These are phyloP conservation scores for Drosophila nigrodunni DNA, from an alignment of 1,140 invertebrate species.

Conservation along the genomic window DNA sequence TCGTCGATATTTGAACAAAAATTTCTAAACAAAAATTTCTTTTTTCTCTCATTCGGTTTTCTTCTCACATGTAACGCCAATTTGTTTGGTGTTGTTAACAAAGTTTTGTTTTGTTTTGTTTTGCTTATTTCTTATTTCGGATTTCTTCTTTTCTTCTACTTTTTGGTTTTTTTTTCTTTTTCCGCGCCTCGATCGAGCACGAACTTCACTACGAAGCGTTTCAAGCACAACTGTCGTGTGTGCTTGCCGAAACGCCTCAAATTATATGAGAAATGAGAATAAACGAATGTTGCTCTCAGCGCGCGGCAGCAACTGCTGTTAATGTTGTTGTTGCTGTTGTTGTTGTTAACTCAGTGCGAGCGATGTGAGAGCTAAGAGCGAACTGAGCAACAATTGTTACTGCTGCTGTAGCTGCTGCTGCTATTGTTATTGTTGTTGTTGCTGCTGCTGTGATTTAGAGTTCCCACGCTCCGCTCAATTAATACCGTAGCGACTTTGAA, in stretches of 20 bases:
- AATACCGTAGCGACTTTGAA: conserved; percentile 66
- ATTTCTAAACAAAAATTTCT: conserved; percentile 63
- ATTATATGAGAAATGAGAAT: conserved; percentile 63
- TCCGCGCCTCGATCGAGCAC: conserved; percentile 69
- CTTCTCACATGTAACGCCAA: conserved; percentile 43
- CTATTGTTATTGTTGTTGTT: conserved; percentile 36
- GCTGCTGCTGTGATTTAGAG: conserved; percentile 63
- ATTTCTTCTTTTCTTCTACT: conserved; percentile 20
- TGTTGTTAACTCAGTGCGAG: conserved; percentile 38
- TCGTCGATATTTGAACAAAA: conserved; percentile 55
- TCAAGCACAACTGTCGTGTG: conserved; percentile 81
- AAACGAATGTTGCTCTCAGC: conserved; percentile 22
- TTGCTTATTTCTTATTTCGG: conserved; percentile 21
- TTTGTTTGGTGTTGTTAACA: conserved; percentile 35
- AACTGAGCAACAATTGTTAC: conserved; percentile 26
- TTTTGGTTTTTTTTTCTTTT: conserved; percentile 23
- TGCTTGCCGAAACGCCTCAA: conserved; percentile 56
- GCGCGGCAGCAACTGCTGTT: conserved; percentile 12
- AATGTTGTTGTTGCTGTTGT: background rate
- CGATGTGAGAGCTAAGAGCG: conserved; percentile 54
- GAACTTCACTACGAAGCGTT: conserved; percentile 83
- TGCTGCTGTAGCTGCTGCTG: conserved; percentile 35
- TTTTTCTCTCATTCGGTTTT: conserved; percentile 43
- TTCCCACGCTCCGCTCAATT: conserved; percentile 75
- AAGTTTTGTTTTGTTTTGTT: conserved; percentile 13